phyloP scores from a whole-genome alignment of 2,888 invertebrate species.

The Pammene aurita region DNA sequence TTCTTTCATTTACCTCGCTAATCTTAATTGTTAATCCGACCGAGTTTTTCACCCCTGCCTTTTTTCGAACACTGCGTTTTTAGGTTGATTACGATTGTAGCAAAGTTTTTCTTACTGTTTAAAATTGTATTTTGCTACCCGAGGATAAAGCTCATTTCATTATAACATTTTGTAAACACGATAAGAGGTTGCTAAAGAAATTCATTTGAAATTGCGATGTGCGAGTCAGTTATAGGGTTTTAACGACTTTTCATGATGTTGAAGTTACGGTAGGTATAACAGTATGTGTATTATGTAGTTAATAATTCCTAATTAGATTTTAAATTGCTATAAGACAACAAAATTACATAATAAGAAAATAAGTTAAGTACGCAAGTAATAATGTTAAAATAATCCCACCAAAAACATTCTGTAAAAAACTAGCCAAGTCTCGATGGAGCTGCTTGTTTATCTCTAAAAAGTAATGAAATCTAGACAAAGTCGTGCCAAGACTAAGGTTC shows the following conservation, averaged over 20 bases:
- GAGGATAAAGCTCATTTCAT: not conserved
- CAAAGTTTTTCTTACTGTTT: not conserved
- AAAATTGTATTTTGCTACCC: not conserved
- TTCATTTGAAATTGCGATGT: not conserved
- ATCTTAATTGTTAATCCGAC: slow-evolving; percentile 41
- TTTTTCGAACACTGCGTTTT: slow-evolving; percentile 23
- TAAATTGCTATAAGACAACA: not conserved
- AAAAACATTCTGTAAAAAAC: no score
- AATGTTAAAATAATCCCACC: no score
- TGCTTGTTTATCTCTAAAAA: no score
- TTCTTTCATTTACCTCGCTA: slow-evolving; percentile 38
- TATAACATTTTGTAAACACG: not conserved
- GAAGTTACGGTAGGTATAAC: not conserved
- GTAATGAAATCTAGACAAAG: no score
- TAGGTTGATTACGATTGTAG: slow-evolving; percentile 2
- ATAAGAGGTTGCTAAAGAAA: not conserved
- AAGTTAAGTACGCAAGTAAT: no score
- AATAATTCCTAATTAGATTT: not conserved
- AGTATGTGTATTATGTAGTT: not conserved
- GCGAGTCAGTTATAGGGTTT: slow-evolving; percentile 13
- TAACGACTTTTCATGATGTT: slow-evolving; percentile 1
- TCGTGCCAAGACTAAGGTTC: no score
- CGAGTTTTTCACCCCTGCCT: slow-evolving; percentile 34
- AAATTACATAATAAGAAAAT: no score
- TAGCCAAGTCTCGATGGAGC: no score